phyloP scores from a whole-genome alignment of 2,797 vertebrate genomes.

The Diplodus sargus region DNA sequence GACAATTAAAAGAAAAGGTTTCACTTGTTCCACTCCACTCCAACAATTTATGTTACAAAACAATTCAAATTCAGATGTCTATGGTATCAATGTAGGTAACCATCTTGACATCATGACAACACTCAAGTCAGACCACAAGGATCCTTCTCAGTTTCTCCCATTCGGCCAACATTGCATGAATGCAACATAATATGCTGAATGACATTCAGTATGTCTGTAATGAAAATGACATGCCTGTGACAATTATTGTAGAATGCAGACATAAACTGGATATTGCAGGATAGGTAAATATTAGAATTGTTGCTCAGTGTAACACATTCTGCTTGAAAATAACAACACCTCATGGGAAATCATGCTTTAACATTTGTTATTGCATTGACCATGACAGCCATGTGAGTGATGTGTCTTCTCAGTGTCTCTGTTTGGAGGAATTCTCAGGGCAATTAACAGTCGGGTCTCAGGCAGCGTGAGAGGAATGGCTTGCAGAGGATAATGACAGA shows the following conservation, averaged over 20 bases:
- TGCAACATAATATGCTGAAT: not conserved
- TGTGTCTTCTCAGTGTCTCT: slow-evolving; percentile 31
- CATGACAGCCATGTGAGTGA: not conserved
- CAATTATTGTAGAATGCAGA: not conserved
- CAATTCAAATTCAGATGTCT: not conserved
- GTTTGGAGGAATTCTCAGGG: slow-evolving; percentile 54
- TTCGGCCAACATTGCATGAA: not conserved
- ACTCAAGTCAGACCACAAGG: not conserved
- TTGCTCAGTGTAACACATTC: not conserved
- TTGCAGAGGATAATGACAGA: slow-evolving; percentile 66
- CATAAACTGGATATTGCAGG: not conserved
- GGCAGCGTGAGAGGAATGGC: slow-evolving; percentile 69
- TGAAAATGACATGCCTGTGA: not conserved
- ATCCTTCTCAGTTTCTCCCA: too few relatives aligned
- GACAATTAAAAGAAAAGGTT: too few relatives aligned
- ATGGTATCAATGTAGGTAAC: not conserved
- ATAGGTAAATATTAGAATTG: slow-evolving; percentile 8
- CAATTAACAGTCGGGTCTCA: slow-evolving; percentile 58
- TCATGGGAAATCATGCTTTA: slow-evolving; percentile 40
- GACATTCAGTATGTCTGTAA: not conserved
- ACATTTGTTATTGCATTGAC: slow-evolving; percentile 38
- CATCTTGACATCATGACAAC: not conserved
- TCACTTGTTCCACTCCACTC: not conserved
- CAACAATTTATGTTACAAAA: not conserved
- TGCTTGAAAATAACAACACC: slow-evolving; percentile 40